Base-by-base conservation (phyloP, 2,113 vertebrate species). In the Rissa tridactyla region DNA sequence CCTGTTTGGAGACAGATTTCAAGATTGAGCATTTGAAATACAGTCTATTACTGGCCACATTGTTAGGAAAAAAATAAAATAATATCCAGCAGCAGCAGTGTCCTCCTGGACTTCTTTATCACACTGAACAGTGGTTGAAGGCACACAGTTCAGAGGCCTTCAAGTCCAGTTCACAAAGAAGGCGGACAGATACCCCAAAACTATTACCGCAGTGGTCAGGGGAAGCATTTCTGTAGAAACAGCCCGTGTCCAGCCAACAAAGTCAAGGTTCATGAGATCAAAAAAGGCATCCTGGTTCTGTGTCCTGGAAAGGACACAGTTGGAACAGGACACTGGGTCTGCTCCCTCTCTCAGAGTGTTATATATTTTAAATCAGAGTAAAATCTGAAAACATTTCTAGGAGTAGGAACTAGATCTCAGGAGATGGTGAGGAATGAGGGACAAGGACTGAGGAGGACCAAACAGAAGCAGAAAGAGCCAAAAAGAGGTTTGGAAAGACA, bases 141-240 rank as follows among this genome's bases (percentile, higher is more conserved):
- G 13, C 25, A 68, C 19, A n/a, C 51, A 73, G 15, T 62, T 79
- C 19, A 92, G 42, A 55, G 19, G 17, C 4, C 12, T 88, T 57
- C 51, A 73, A 78, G 79, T 51, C 17, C 47, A 44, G 15, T 40
- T 19, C 49, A 44, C 11, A n/a, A 13, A 72, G 61, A 46, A 64
- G 20, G 4, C 3, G 6, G n/a, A 6, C 32, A 15, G 10, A 80
- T 5, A 2, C 5, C 29, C 23, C 26, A 16, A 60, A 2, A 18
- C 8, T 40, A 65, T 42, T 9, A 22, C 13, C 38, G 55, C 27
- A 40, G 57, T 3, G 22, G 38, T n/a, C 52, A 92, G 49, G 25
- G 32, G 22, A 72, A 25, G 40, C 6, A 83, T 36, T 87, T 81
- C n/a, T 78, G 1, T 47, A 16, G 49, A 73, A 82, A 77, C 8